Base-by-base conservation (phyloP, 2,797 vertebrate species). In the Basileuterus tristriatus region DNA sequence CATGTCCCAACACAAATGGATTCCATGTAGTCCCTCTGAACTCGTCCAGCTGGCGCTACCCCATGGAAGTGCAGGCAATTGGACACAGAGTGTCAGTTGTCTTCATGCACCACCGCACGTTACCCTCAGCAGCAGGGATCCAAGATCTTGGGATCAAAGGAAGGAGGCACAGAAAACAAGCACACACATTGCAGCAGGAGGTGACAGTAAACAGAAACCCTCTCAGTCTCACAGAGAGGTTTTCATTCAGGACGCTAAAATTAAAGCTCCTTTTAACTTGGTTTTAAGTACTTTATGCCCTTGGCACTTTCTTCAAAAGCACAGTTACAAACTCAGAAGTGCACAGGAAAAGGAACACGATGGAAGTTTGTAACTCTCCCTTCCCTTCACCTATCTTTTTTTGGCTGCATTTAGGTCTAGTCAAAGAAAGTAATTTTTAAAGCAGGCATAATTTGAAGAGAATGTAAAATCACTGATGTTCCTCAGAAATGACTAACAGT, bases 291-390 rank as follows among this genome's bases (percentile, higher is more conserved):
- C 91, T 86, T 88, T 16, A 55, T 67, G 92, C 83, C 64, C 41
- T 77, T 94, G 91, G 96, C 83, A 91, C 22, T 44, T 91, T 90
- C 92, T 94, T 96, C 91, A 94, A 96, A 94, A 94, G 83, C 58
- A 50, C 23, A 79, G 69, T 49, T 76, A 94, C 59, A 77, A 93
- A 90, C 53, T 32, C 70, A 85, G 77, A n/a, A 91, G 56, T 7
- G 75, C 70, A 82, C 30, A 87, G 91, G 85, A 91, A 94, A 92
- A 91, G 52, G 69, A 91, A 84, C 68, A 71, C 6, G 36, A 65
- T 44, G 77, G 55, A 72, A 67, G n/a, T 9, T 12, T 62, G 43
- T 53, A 83, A 63, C 26, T 91, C 53, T 83, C 55, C 22, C 30
- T 72, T 84, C 43, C 52, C 19, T 43, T 84, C 3, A 7, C 27